A percentile compares a stretch with the other conserved stretches of the same genome.
phyloP scores from a whole-genome alignment of 2,113 vertebrate genomes.

The Rhegmatorhina hoffmannsi region DNA sequence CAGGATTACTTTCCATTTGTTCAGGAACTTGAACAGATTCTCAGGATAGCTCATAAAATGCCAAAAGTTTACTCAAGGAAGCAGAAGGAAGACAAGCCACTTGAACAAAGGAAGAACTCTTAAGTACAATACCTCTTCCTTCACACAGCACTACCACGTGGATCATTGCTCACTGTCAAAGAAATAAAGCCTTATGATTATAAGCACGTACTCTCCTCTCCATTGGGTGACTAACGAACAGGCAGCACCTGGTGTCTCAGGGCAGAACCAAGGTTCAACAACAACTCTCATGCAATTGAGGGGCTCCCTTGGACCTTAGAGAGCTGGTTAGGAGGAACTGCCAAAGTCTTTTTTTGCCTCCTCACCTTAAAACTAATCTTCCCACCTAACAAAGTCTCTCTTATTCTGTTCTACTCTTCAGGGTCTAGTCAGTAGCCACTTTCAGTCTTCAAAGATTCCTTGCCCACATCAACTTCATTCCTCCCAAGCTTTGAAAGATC shows the following conservation, averaged over 20 bases:
- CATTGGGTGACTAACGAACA: background rate
- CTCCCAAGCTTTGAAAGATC: background rate
- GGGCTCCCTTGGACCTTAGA: background rate
- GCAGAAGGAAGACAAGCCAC: background rate
- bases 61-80: background rate
- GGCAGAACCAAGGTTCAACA: background rate
- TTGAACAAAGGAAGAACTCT: background rate
- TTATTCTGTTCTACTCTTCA: background rate
- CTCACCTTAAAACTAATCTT: background rate
- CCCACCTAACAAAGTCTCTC: background rate
- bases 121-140: background rate
- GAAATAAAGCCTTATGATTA: background rate
- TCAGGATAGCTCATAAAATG: background rate
- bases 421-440: background rate
- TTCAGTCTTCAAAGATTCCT: background rate
- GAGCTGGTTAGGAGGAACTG: background rate
- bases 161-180: background rate
- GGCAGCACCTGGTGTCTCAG: background rate
- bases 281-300: background rate
- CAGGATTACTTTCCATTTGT: rapidly evolving
- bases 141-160: background rate
- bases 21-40: background rate
- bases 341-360: background rate
- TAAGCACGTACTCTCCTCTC: background rate
- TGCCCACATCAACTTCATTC: background rate